phyloP scores from a whole-genome alignment of 2,797 vertebrate species.

The Smutsia gigantea region DNA sequence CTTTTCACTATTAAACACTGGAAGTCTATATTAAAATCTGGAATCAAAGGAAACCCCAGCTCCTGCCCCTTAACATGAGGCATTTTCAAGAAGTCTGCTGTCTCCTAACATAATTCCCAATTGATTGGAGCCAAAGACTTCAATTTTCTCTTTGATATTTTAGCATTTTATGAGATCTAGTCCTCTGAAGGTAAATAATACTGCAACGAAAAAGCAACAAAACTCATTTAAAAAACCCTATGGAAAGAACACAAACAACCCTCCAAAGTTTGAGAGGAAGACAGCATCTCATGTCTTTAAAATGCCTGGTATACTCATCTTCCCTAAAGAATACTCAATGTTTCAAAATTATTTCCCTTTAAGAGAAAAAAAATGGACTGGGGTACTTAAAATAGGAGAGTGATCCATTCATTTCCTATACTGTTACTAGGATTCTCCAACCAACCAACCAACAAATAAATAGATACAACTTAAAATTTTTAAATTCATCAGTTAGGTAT shows the following conservation, averaged over 20 bases:
- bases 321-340: background rate
- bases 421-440: background rate
- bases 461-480: background rate
- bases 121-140: constrained; percentile 24
- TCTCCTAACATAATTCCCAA: constrained; percentile 29
- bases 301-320: background rate
- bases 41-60: constrained; percentile 46
- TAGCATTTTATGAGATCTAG: constrained; percentile 20
- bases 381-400: background rate
- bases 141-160: constrained; percentile 27
- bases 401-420: background rate
- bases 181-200: background rate
- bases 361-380: background rate
- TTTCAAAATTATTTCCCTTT: constrained; percentile 24
- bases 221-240: background rate
- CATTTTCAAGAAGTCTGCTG: background rate
- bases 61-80: background rate
- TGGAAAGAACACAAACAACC: background rate
- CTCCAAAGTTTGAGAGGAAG: background rate
- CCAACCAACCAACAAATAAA: background rate
- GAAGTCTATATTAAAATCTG: constrained; percentile 12
- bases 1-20: constrained; percentile 30
- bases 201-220: background rate
- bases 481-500: background rate
- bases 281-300: background rate